Conservation (phyloP, 2,113 vertebrate genomes). For the Perca flavescens region DNA sequence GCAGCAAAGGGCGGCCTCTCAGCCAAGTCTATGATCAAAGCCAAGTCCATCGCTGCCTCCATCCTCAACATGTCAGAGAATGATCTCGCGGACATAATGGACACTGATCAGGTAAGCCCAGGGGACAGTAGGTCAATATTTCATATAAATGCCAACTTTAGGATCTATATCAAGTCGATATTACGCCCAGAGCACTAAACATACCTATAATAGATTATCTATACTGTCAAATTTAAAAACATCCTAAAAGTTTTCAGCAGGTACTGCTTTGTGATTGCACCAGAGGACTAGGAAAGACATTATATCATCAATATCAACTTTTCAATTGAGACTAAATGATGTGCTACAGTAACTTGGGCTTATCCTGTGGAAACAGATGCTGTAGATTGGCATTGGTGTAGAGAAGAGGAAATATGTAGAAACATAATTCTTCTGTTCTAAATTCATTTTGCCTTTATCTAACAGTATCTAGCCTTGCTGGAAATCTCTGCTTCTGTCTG, state of each 20-base stretch:
- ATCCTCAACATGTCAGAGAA: conserved; percentile 93
- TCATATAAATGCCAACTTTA: conserved; percentile 53
- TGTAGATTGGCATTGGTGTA: conserved; percentile 34
- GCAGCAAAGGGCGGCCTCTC: conserved; percentile 76
- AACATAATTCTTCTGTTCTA: conserved; percentile 14
- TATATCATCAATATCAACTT: conserved; percentile 41
- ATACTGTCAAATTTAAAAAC: conserved; percentile 44
- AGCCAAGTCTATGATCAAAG: conserved; percentile 88
- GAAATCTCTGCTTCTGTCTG: conserved; percentile 30
- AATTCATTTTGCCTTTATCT: conserved; percentile 37
- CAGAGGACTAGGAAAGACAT: conserved; percentile 28
- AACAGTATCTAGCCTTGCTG: conserved; percentile 35
- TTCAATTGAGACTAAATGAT: conserved; percentile 53
- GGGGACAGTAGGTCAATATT: conserved; percentile 47
- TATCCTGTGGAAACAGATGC: conserved; percentile 22
- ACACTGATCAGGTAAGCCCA: conserved; percentile 88
- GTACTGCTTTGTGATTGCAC: conserved; percentile 41
- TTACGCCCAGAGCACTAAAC: conserved; percentile 42
- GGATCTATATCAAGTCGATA: conserved; percentile 54
- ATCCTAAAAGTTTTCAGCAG: conserved; percentile 43
- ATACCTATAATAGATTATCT: conserved; percentile 59
- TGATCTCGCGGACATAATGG: conserved; percentile 91
- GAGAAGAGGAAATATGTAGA: conserved; percentile 5
- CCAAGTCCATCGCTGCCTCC: conserved; percentile 90
- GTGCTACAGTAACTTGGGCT: conserved; percentile 13